Base-by-base conservation (phyloP, 2,888 invertebrate species). In the Galerucella calmariensis region DNA sequence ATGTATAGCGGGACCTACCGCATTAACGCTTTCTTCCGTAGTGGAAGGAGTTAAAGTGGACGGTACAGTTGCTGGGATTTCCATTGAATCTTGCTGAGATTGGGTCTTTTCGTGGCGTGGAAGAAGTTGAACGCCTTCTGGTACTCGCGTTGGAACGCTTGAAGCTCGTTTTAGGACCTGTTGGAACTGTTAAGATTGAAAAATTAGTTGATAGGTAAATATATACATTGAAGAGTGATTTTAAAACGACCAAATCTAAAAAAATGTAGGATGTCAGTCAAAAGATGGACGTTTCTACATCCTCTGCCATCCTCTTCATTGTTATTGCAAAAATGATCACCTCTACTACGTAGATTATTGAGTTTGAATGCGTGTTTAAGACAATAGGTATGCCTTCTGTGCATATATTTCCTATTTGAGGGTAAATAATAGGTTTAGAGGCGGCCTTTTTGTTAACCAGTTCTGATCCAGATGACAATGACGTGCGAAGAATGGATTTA, bases 131-230 rank as follows among this genome's bases (percentile, higher is more conserved):
- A 85, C 83, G 69, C 87, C 82, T 82, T 91, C 88, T 69, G 90
- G 89, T 48, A 88, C 88, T 41, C 90, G 86, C 1, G 90, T 88
- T n/a, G 93, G 93, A 62, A 93, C 93, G 85, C 93, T 93, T 79
- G 92, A 92, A 8, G 93, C 93, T n/a, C 93, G 88, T 81, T 93
- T 92, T 67, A 93, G 86, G 62, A 91, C 90, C 88, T 91, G 86
- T 48, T 85, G 86, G 16, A 86, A 81, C 86, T 86, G 2, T 35
- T n/a, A 8, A 67, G 20, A 27, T 51, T 41, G 8, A 9, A 9
- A 41, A 8, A 41, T 41, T 41, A 41, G 9, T 41, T 41, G 35
- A 1, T 41, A 41, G 8, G 35, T 41, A 41, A 65, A 12, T 46
- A 11, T 44, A 41, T 46, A 9, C 10, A 44, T 46, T 46, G 10